These are phyloP conservation scores for Chrysodeixis includens DNA, from an alignment of 2,888 invertebrate species.

Conservation along the genomic window DNA sequence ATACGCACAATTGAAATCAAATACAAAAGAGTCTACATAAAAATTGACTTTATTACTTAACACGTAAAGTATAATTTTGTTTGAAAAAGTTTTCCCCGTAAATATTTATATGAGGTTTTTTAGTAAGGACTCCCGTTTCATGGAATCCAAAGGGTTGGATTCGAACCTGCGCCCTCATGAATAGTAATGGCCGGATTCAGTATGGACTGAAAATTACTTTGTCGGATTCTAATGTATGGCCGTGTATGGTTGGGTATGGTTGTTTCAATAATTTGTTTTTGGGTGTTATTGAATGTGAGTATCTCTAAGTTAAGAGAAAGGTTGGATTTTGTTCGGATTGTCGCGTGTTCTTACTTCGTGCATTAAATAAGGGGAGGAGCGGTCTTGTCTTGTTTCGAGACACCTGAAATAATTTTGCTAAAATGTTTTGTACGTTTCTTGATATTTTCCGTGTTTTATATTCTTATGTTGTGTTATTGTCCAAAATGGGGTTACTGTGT, in stretches of 20 bases:
- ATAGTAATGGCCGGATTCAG: conserved; percentile 66
- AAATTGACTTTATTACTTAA: conserved; percentile 58
- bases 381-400: background rate
- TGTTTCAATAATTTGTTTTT: conserved; percentile 37
- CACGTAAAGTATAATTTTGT: conserved; percentile 69
- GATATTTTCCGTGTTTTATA: background rate
- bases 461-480: background rate
- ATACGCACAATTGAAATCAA: conserved; percentile 21
- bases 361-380: background rate
- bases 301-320: background rate
- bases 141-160: conserved; percentile 70
- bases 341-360: background rate
- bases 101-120: conserved; percentile 75
- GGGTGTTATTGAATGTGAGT: conserved; percentile 34
- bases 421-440: background rate
- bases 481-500: too few species aligned
- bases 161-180: conserved; percentile 64
- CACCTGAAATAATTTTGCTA: background rate
- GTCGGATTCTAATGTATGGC: conserved; percentile 13
- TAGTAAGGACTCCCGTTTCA: conserved; percentile 72
- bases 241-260: too few species aligned
- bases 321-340: background rate
- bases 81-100: conserved; percentile 63
- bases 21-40: conserved; percentile 51
- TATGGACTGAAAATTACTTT: conserved; percentile 48